Conservation (phyloP, 2,888 invertebrate species). For the Patella ulyssiponensis region DNA sequence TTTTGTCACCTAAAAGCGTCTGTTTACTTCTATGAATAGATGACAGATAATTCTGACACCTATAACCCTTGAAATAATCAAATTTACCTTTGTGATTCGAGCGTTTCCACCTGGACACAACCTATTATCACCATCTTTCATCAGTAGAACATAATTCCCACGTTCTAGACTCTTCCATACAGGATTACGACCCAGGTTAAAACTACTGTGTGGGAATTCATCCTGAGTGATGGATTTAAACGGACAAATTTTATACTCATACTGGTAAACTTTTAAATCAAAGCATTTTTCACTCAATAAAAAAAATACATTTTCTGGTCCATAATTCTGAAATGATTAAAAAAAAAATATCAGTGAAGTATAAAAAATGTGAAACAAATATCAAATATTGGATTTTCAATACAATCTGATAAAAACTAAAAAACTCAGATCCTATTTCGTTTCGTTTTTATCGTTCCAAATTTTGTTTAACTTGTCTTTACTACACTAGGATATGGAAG, state of each 20-base stretch:
- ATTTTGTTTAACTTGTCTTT: no score
- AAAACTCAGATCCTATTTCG: no score
- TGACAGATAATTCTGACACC: no score
- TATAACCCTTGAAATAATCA: no score
- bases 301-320: slow-evolving; percentile 63
- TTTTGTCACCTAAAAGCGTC: no score
- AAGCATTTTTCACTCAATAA: slow-evolving; percentile 58
- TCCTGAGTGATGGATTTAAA: slow-evolving; percentile 59
- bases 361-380: not conserved
- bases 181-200: slow-evolving; percentile 47
- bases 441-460: no score
- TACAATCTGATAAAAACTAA: no score
- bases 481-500: no score
- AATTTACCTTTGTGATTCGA: slow-evolving; percentile 54
- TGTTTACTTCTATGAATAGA: no score
- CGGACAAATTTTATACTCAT: slow-evolving; percentile 65
- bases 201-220: slow-evolving; percentile 36
- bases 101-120: slow-evolving; percentile 53
- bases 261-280: slow-evolving; percentile 44
- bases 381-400: no score
- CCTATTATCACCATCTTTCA: slow-evolving; percentile 56
- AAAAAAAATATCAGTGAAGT: slow-evolving; percentile 2
- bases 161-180: slow-evolving; percentile 45
- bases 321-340: slow-evolving; percentile 55
- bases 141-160: slow-evolving; percentile 52